These are phyloP conservation scores for Drosophila koepferae DNA, from an alignment of 2,888 invertebrate species.

Conservation along the genomic window DNA sequence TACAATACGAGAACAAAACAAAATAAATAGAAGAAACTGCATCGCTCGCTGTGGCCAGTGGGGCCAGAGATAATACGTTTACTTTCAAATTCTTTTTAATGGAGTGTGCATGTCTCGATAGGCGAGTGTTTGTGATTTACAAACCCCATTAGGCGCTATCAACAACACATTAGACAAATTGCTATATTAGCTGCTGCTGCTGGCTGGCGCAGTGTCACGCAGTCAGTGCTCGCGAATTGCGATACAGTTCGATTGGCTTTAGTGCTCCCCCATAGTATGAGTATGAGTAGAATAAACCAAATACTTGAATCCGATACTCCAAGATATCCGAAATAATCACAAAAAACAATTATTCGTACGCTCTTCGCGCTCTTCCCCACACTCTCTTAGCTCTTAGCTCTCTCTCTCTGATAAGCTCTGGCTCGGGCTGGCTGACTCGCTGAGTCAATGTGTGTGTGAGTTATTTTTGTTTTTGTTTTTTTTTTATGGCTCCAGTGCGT, in stretches of 20 bases:
- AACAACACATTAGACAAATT: conserved; percentile 79
- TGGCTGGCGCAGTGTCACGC: conserved; percentile 1
- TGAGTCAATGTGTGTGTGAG: conserved; percentile 19
- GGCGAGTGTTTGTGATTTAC: conserved; percentile 69
- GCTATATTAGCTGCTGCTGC: conserved; percentile 76
- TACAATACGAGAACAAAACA: conserved; percentile 27
- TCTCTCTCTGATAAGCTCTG: conserved; percentile 28
- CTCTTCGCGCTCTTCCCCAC: conserved; percentile 24
- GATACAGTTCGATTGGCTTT: conserved; percentile 23
- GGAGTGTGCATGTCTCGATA: conserved; percentile 32
- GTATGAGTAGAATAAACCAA: conserved; percentile 11
- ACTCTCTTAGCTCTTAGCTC: conserved; percentile 6
- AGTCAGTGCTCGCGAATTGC: conserved; percentile 42
- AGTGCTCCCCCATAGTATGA: background rate
- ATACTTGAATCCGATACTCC: conserved; percentile 19
- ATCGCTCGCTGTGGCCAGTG: conserved; percentile 22
- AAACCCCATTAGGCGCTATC: conserved; percentile 75
- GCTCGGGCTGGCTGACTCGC: conserved; percentile 2
- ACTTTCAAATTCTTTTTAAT: background rate
- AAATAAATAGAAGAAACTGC: background rate
- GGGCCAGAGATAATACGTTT: conserved; percentile 36
- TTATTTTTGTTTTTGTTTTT: too few relatives aligned
- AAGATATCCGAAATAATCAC: conserved; percentile 34
- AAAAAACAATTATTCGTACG: conserved; percentile 11
- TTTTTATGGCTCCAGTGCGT: conserved; percentile 27